phyloP scores from a whole-genome alignment of 2,113 vertebrate species.

The Crotalus viridis region DNA sequence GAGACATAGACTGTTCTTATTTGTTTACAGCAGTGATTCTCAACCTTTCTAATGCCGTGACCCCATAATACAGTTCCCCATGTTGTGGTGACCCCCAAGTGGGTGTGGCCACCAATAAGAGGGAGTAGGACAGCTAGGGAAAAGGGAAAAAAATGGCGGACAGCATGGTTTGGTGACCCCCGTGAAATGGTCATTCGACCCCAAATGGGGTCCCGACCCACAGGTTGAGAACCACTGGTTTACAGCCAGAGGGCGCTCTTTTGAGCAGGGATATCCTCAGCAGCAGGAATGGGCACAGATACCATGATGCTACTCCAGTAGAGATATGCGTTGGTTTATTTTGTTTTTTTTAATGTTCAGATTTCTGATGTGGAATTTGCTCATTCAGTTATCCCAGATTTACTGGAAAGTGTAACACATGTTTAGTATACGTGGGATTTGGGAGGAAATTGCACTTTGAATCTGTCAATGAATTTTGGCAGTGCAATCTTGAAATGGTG shows the following conservation, averaged over 20 bases:
- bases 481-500: not conserved
- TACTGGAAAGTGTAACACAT: not conserved
- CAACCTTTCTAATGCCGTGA: no score
- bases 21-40: not conserved
- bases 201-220: no score
- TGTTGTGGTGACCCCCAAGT: no score
- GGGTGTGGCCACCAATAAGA: no score
- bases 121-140: no score
- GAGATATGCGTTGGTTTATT: not conserved
- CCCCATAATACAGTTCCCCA: no score
- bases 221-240: no score
- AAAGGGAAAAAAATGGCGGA: no score
- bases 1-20: not conserved
- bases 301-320: not conserved
- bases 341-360: not conserved
- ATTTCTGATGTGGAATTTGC: not conserved
- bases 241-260: not conserved
- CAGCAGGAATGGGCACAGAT: not conserved
- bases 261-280: not conserved
- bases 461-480: not conserved
- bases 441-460: not conserved
- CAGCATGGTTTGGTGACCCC: no score
- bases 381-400: not conserved
- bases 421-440: not conserved
- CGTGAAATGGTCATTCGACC: no score